A percentile compares a stretch with the other conserved stretches of the same genome.
phyloP scores from a whole-genome alignment of 2,888 invertebrate genomes.

The Drosophila kokeensis region DNA sequence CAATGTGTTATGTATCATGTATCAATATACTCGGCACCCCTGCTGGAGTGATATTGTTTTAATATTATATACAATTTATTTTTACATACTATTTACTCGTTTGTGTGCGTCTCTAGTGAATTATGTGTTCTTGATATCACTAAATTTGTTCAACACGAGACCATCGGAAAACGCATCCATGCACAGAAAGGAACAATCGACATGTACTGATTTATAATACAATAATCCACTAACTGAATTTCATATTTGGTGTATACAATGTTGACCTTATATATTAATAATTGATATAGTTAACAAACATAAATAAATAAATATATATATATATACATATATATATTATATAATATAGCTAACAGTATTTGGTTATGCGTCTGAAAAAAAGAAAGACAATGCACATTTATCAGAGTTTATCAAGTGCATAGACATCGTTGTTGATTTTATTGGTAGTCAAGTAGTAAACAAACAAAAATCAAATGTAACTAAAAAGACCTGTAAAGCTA shows the following conservation, averaged over 20 bases:
- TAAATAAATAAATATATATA: slow-evolving; percentile 26
- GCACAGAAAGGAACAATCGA: slow-evolving; percentile 61
- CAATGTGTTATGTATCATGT: slow-evolving; percentile 17
- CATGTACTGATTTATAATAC: slow-evolving; percentile 59
- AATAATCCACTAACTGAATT: slow-evolving; percentile 58
- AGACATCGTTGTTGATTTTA: slow-evolving; percentile 75
- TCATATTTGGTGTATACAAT: slow-evolving; percentile 62
- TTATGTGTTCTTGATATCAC: slow-evolving; percentile 52
- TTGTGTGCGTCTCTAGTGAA: slow-evolving; percentile 34
- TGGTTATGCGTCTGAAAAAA: slow-evolving; percentile 60
- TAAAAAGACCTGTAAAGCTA: slow-evolving; percentile 73
- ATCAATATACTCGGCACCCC: slow-evolving; percentile 42
- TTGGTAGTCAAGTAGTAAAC: slow-evolving; percentile 56
- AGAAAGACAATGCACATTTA: slow-evolving; percentile 51
- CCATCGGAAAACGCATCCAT: slow-evolving; percentile 33
- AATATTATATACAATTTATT: slow-evolving; percentile 57
- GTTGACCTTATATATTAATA: slow-evolving; percentile 69
- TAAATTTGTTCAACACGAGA: slow-evolving; percentile 41
- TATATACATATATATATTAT: not conserved
- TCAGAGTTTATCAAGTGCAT: slow-evolving; percentile 67
- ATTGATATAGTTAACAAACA: slow-evolving; percentile 57
- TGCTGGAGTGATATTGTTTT: slow-evolving; percentile 49
- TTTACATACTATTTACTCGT: slow-evolving; percentile 49
- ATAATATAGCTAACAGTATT: slow-evolving; percentile 58
- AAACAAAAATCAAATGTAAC: slow-evolving; percentile 60